Percentiles rank a stretch among this genome's conserved stretches.
Evolutionary conservation across 2,113 vertebrate species (phyloP).

Genomic region (Cnemophilus loriae): DNA sequence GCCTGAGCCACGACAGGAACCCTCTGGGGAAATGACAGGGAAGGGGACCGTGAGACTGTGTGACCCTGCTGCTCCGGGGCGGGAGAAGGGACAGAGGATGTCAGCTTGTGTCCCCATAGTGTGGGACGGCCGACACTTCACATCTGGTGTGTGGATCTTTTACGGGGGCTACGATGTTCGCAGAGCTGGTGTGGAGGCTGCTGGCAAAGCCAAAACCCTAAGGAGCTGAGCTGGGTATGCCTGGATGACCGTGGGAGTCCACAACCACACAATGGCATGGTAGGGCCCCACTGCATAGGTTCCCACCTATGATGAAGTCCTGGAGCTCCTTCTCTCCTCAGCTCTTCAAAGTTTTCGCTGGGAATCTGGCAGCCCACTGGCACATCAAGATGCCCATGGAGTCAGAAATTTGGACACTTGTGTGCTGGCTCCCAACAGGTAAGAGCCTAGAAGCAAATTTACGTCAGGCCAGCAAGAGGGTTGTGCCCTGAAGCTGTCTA

Average conservation of each 20-base stretch:
- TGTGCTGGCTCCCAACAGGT: not conserved
- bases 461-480: not conserved
- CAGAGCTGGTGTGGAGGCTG: not conserved
- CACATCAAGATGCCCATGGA: not conserved
- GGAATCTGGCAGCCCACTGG: not conserved
- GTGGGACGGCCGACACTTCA: accelerated
- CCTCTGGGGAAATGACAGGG: not conserved
- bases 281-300: too few relatives aligned
- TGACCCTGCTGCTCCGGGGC: not conserved
- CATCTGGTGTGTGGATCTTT: not conserved
- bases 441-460: not conserved
- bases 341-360: not conserved
- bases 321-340: not conserved
- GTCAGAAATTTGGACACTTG: not conserved
- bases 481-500: not conserved
- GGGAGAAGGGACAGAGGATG: not conserved
- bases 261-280: accelerated
- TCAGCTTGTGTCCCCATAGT: not conserved
- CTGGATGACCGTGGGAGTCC: accelerated
- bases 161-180: accelerated
- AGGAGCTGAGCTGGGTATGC: not conserved
- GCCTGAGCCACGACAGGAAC: not conserved
- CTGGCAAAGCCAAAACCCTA: not conserved
- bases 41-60: not conserved
- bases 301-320: not conserved